Conservation (phyloP, 2,888 invertebrate genomes). For the Orthonevra nobilis region DNA sequence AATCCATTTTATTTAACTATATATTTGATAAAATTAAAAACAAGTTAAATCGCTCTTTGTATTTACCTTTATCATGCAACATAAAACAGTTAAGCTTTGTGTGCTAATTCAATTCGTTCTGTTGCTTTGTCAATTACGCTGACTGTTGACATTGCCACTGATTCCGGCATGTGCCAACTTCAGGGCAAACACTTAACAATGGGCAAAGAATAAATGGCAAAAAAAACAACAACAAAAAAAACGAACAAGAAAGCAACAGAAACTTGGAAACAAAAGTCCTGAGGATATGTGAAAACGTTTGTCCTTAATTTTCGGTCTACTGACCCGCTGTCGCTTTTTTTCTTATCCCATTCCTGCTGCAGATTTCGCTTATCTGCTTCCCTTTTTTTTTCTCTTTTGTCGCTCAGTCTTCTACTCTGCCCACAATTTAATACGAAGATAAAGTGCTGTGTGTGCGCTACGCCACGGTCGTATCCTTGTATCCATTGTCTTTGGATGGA, state of each 20-base stretch:
- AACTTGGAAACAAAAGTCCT: constrained; percentile 24
- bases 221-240: not conserved
- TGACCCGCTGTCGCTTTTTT: constrained; percentile 28
- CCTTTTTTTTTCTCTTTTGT: constrained; percentile 31
- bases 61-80: too few relatives aligned
- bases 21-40: too few relatives aligned
- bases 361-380: constrained; percentile 39
- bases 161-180: not conserved
- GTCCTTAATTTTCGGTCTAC: constrained; percentile 47
- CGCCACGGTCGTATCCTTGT: too few relatives aligned
- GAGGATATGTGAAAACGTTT: constrained; percentile 24
- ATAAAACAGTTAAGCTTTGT: too few relatives aligned
- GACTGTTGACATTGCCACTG: constrained; percentile 5
- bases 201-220: not conserved
- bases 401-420: too few relatives aligned
- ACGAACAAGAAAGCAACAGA: not conserved
- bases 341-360: too few relatives aligned
- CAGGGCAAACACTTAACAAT: constrained; percentile 15
- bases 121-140: constrained; percentile 20
- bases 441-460: constrained; percentile 41
- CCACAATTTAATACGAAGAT: constrained; percentile 55
- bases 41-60: too few relatives aligned
- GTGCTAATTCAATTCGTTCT: too few relatives aligned
- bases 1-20: too few relatives aligned
- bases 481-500: constrained; percentile 43